phyloP scores from a whole-genome alignment of 2,888 invertebrate species.

The Dryococelus australis region DNA sequence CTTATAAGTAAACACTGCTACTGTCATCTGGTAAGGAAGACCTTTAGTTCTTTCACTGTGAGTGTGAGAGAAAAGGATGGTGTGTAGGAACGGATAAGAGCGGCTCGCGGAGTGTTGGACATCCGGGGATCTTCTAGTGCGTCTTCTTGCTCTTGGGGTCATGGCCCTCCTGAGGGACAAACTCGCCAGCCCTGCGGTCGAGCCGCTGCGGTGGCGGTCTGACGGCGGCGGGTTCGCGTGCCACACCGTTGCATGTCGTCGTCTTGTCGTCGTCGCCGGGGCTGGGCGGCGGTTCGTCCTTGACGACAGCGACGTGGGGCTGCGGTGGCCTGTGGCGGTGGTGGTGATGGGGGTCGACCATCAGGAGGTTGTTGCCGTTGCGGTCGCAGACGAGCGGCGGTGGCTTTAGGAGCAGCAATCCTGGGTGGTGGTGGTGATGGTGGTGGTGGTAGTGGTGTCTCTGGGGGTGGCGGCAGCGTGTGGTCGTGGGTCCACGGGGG shows the following conservation, averaged over 20 bases:
- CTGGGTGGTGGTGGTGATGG: constrained; percentile 22
- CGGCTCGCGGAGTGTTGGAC: neutral
- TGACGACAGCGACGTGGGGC: neutral
- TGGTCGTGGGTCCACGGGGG: neutral
- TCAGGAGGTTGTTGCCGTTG: constrained; percentile 72
- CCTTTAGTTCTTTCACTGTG: too few relatives aligned
- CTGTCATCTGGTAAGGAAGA: too few relatives aligned
- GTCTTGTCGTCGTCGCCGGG: constrained; percentile 7
- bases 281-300: neutral
- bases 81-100: too few relatives aligned
- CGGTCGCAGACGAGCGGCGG: constrained; percentile 64
- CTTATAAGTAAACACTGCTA: too few relatives aligned
- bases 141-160: neutral
- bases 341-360: constrained; percentile 61
- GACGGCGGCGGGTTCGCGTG: too few relatives aligned
- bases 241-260: neutral
- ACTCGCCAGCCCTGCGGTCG: too few relatives aligned
- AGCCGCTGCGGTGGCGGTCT: too few relatives aligned
- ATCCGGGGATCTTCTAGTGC: neutral
- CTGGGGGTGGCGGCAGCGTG: constrained; percentile 13
- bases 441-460: constrained; percentile 44
- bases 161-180: neutral
- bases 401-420: constrained; percentile 28
- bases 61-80: too few relatives aligned
- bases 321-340: neutral